Percentiles rank a stretch among this genome's conserved stretches.
Conservation (phyloP, 1,140 invertebrate species). For the Aphelenchoides avenae region DNA sequence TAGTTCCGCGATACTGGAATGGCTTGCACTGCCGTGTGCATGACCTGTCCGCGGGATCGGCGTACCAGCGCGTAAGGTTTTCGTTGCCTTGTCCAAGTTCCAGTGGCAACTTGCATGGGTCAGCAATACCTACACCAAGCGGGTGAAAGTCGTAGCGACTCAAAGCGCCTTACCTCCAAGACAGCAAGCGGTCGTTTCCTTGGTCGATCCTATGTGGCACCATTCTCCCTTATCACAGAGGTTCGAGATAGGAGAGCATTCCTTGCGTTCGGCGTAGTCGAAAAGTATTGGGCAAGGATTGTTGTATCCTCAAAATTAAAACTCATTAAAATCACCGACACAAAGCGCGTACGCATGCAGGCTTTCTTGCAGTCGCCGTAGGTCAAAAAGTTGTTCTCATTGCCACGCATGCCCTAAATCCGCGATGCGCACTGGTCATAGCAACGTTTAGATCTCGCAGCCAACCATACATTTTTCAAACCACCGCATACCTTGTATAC, state of each 20-base stretch:
- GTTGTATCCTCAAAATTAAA: constrained; percentile 34
- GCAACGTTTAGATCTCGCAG: no score
- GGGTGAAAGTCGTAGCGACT: constrained; percentile 3
- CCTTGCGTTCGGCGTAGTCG: constrained; percentile 36
- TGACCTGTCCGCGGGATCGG: constrained; percentile 48
- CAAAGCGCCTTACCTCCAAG: constrained; percentile 38
- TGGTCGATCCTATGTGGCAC: constrained; percentile 49
- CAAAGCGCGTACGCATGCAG: constrained; percentile 48
- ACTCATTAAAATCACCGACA: constrained; percentile 2
- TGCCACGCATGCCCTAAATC: constrained; percentile 51
- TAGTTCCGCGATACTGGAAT: constrained; percentile 38
- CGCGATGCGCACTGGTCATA: no score
- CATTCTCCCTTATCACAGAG: constrained; percentile 45
- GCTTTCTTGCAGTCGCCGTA: constrained; percentile 41
- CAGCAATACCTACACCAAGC: constrained; percentile 35
- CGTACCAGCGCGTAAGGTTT: constrained; percentile 58
- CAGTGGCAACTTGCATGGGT: constrained; percentile 52
- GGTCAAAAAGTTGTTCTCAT: constrained; percentile 58
- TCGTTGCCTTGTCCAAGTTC: constrained; percentile 49
- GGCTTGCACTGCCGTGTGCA: constrained; percentile 52
- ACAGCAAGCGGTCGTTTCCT: constrained; percentile 53
- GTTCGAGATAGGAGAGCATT: constrained; percentile 28
- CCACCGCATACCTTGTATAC: no score
- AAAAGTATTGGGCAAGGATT: constrained; percentile 51
- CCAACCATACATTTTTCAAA: no score